Evolutionary conservation across 2,888 invertebrate genomes (phyloP), one percentile per base, ranked within the genome.

Genomic region (Zhuqinia jingwanae): DNA sequence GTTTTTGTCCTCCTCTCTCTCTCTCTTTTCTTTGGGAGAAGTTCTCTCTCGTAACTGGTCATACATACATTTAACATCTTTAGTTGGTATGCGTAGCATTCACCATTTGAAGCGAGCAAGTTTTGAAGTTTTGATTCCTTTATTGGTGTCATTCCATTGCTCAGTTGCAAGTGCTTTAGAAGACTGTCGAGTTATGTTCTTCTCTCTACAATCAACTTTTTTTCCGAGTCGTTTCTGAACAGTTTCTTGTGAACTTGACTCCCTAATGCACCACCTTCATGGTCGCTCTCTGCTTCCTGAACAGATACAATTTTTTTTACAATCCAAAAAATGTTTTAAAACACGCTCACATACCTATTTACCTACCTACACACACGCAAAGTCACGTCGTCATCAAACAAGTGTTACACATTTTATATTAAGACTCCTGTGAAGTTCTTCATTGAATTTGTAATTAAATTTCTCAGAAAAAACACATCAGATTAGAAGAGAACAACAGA

Each of bases 71-170:
- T 20, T 15, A 60, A 60, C 15, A 10, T 60, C 15, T 60, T 60
- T 27, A 10, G 60, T 22, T 80, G 68, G 80, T 80, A 81, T 81
- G 70, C 81, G 70, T 73, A 68, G 45, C 50, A 30, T 70, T 30
- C 25, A 36, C 30, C 70, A 30, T 75, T 75, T 30, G 56, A 82
- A 82, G 75, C 73, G 63, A 82, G 82, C 73, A 75, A 82, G 82
- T 75, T 82, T 82, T 75, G 60, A 82, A 82, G 75, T 82, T 82
- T 56, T 73, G 81, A 81, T 73, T 75, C 82, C 81, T 82, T 82
- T 63, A 82, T 75, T 82, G 63, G 82, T 82, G 82, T 82, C 82
- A 82, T 73, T 82, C 75, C 82, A 75, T 63, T 82, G 63, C 63
- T 82, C 27, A 58, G 50, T 50, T 30, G 13, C 50, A 25, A 79